Percentiles rank a stretch among this genome's conserved stretches.
These are phyloP conservation scores for Pteruthius melanotis DNA, from an alignment of 2,113 vertebrate genomes.

Conservation along the genomic window DNA sequence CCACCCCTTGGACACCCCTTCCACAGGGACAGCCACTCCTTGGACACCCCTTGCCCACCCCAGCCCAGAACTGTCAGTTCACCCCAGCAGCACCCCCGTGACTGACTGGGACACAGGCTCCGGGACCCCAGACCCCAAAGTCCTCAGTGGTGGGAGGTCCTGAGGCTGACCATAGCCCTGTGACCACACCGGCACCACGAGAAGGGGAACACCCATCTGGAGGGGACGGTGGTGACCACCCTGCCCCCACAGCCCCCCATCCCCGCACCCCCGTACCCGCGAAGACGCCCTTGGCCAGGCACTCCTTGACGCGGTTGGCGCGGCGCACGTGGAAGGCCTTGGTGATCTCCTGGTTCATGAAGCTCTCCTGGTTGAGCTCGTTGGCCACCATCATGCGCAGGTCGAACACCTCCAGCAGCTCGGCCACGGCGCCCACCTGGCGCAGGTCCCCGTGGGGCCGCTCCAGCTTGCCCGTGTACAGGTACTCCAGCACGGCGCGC, in stretches of 20 bases:
- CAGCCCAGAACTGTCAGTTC: not conserved
- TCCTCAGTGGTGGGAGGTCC: accelerated
- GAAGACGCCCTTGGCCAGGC: conserved; percentile 84
- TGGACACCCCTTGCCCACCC: not conserved
- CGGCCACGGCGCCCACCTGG: conserved; percentile 88
- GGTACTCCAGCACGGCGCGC: conserved; percentile 81
- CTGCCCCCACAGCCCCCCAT: not conserved
- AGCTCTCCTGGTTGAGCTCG: conserved; percentile 88
- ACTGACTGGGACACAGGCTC: not conserved
- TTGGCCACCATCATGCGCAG: conserved; percentile 99
- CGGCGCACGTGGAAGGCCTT: conserved; percentile 91
- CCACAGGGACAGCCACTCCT: not conserved
- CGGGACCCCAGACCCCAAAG: not conserved
- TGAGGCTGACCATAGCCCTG: accelerated
- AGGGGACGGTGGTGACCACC: not conserved
- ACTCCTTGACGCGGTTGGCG: conserved; percentile 91
- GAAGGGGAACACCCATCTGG: not conserved
- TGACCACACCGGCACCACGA: accelerated
- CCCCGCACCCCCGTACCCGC: conserved; percentile 69
- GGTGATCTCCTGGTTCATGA: conserved; percentile 95
- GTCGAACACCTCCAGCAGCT: conserved; percentile 97
- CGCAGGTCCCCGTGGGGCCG: conserved; percentile 78
- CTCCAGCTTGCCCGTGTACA: conserved; percentile 85
- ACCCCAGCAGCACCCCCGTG: not conserved
- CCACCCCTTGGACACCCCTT: not conserved